These are phyloP conservation scores for Neostethus bicornis DNA, from an alignment of 2,797 vertebrate species.

Conservation along the genomic window DNA sequence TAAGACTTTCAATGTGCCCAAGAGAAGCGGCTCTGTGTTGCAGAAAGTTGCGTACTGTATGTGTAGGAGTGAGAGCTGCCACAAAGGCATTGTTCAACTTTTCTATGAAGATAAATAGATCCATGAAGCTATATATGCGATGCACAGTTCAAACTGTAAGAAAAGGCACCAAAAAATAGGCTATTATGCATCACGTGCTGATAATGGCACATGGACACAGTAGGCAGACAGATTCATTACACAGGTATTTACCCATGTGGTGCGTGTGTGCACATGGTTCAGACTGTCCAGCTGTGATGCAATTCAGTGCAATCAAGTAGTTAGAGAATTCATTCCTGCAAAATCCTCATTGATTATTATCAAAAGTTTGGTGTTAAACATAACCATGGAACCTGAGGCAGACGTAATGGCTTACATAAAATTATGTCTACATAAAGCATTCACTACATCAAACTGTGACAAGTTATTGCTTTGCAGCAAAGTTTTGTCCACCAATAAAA, in stretches of 20 bases:
- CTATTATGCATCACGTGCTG: conserved; percentile 26
- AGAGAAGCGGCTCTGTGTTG: conserved; percentile 38
- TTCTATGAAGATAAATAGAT: conserved; percentile 22
- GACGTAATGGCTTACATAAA: not conserved
- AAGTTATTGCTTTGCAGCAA: too few relatives aligned
- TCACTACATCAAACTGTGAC: too few relatives aligned
- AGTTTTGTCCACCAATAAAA: too few relatives aligned
- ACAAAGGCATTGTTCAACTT: conserved; percentile 22
- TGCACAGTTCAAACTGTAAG: conserved; percentile 18
- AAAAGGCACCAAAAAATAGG: conserved; percentile 6
- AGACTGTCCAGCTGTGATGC: not conserved
- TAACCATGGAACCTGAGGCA: not conserved
- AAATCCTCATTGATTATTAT: conserved; percentile 23
- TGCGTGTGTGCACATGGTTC: not conserved
- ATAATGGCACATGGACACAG: conserved; percentile 22
- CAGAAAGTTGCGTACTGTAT: conserved; percentile 36
- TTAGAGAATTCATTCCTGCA: conserved; percentile 1
- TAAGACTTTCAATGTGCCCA: conserved; percentile 38
- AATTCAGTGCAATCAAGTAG: conserved; percentile 9
- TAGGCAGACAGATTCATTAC: conserved; percentile 23
- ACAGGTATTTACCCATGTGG: conserved; percentile 15
- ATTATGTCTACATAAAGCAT: too few relatives aligned
- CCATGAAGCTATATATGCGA: conserved; percentile 19
- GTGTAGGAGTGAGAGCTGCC: conserved; percentile 30
- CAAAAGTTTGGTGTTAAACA: conserved; percentile 18